A percentile compares a stretch with the other conserved stretches of the same genome.
These are phyloP conservation scores for Erythrocebus patas DNA, from an alignment of 2,113 vertebrate species.

Conservation along the genomic window DNA sequence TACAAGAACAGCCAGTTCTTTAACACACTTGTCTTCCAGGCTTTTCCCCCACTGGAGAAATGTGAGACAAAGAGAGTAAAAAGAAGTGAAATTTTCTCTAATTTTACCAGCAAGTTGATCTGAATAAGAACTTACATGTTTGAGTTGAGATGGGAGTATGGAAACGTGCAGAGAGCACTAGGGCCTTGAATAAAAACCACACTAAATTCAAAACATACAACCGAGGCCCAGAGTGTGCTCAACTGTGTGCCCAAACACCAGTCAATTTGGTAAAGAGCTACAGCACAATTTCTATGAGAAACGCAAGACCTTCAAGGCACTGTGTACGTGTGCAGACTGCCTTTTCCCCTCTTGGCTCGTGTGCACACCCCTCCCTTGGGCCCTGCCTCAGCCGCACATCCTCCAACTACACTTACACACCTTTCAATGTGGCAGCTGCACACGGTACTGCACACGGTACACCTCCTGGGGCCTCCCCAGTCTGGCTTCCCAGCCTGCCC, in stretches of 20 bases:
- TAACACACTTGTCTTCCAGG: conserved; percentile 68
- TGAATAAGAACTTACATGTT: neutral
- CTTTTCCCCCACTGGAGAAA: conserved; percentile 51
- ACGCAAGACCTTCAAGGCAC: neutral
- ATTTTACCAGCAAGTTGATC: neutral
- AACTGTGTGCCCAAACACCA: neutral
- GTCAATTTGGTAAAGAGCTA: neutral
- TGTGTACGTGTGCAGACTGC: fast-evolving
- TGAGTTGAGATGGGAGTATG: neutral
- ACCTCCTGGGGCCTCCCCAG: neutral
- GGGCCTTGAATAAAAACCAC: neutral
- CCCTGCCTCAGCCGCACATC: fast-evolving
- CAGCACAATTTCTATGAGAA: fast-evolving
- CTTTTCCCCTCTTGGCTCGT: neutral
- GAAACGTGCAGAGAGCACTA: neutral
- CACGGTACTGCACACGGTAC: neutral
- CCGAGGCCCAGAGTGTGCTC: neutral
- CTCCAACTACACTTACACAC: neutral
- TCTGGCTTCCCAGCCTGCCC: neutral
- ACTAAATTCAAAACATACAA: neutral
- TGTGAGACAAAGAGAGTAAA: conserved; percentile 1
- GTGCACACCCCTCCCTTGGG: neutral
- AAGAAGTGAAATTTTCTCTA: neutral
- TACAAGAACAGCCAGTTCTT: conserved; percentile 74
- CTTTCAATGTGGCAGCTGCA: neutral